Percentiles rank a stretch among this genome's conserved stretches.
phyloP scores from a whole-genome alignment of 2,888 invertebrate species.

The Papilio gigon region DNA sequence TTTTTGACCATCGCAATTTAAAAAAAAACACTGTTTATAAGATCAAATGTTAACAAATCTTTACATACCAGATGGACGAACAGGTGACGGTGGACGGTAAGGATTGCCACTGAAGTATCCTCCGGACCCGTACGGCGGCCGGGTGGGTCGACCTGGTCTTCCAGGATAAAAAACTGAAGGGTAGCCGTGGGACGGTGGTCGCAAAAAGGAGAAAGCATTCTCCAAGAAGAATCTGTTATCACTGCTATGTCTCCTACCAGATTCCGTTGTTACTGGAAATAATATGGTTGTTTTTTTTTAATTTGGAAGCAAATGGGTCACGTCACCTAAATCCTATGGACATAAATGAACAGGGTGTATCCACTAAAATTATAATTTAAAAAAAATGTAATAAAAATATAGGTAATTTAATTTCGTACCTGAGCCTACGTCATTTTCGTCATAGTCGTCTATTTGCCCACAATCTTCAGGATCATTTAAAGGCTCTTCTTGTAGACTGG shows the following conservation, averaged over 20 bases:
- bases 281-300: background rate
- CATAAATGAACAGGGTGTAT: too few species aligned
- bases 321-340: too few species aligned
- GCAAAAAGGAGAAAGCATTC: constrained; percentile 26
- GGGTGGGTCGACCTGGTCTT: constrained; percentile 46
- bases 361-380: too few species aligned
- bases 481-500: constrained; percentile 63
- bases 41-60: too few species aligned
- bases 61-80: constrained; percentile 63
- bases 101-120: constrained; percentile 64
- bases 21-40: too few species aligned
- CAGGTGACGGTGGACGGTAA: constrained; percentile 61
- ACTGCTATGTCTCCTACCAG: constrained; percentile 27
- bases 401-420: constrained; percentile 57
- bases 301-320: too few species aligned
- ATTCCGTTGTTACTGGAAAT: constrained; percentile 37
- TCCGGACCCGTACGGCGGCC: constrained; percentile 63
- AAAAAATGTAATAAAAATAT: background rate
- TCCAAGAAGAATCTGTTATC: constrained; percentile 48
- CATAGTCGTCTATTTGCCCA: constrained; percentile 76
- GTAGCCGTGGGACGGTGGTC: constrained; percentile 30
- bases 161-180: constrained; percentile 39
- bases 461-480: constrained; percentile 72
- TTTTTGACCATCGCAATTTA: background rate
- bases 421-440: constrained; percentile 73